Evolutionary conservation across 1,140 invertebrate genomes (phyloP), one percentile per base, ranked within the genome.

Genomic region (Neuroterus valhalla): DNA sequence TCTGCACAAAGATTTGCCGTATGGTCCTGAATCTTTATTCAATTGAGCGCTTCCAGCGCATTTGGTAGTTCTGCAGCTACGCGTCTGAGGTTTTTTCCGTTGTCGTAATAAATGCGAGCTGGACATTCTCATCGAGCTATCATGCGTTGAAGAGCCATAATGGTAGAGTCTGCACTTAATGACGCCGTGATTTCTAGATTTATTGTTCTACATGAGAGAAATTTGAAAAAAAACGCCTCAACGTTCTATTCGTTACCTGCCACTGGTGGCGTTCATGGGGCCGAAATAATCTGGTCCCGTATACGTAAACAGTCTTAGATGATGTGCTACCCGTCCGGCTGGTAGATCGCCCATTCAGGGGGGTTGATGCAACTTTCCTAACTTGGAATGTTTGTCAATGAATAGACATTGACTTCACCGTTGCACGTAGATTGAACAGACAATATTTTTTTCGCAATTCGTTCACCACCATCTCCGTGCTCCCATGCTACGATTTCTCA

Each of bases 211-310:
- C 82, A 86, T 78, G 76, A 75, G 82, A 83, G 71, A 68, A 85
- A 89, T 0, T 87, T 91, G n/a, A 67, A 89, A 89, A 6, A 91
- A n/a, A 6, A 78, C 84, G 2, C 87, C 78, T 70, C 81, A 90
- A 8, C 84, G 66, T 68, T 89, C 89, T 42, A 85, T 79, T 6
- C 38, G 71, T 1, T 80, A 72, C 45, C 84, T 23, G 10, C 82
- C 79, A 2, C 83, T 79, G 10, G 75, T 82, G 0, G 85, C 71
- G 14, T 76, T 55, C 66, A 87, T 70, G 0, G 86, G 84, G 0
- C 84, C 83, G 62, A 84, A 86, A 68, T 82, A 88, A 50, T 88
- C 85, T 0, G 86, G 38, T 0, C 86, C 86, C 1, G 71, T 77
- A 42, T 82, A 77, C 1, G 75, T 79, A 48, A 88, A 87, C 0